Percentiles rank a stretch among this genome's conserved stretches.
phyloP scores from a whole-genome alignment of 2,113 vertebrate genomes.

The Bungarus multicinctus region DNA sequence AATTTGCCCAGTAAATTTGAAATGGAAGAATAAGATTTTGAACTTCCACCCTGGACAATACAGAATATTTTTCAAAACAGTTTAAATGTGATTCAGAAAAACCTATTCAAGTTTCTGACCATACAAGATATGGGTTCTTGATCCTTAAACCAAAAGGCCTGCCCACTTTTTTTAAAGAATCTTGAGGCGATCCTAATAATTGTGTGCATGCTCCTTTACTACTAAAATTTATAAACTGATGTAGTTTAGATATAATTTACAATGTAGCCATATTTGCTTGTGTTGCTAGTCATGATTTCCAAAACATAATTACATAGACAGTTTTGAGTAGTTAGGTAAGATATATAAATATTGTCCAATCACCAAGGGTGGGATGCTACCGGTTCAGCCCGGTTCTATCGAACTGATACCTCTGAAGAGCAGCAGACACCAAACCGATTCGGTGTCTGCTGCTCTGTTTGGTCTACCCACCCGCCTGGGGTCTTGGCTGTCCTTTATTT shows the following conservation, averaged over 20 bases:
- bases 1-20: neutral
- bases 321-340: neutral
- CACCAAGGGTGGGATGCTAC: neutral
- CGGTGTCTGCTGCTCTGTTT: no score
- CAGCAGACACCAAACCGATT: no score
- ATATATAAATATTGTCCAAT: neutral
- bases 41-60: neutral
- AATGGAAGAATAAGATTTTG: neutral
- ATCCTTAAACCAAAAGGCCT: neutral
- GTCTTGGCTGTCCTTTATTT: no score
- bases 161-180: neutral
- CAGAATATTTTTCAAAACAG: neutral
- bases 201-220: neutral
- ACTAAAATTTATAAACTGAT: neutral
- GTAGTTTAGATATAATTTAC: neutral
- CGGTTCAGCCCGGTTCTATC: no score
- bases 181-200: neutral
- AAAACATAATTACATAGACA: neutral
- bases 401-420: no score
- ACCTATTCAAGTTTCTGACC: neutral
- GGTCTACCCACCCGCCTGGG: no score
- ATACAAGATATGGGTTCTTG: neutral
- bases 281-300: neutral
- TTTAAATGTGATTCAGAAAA: neutral
- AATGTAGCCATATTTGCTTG: no score